These are phyloP conservation scores for Halictus ligatus DNA, from an alignment of 2,888 invertebrate genomes.

Conservation along the genomic window DNA sequence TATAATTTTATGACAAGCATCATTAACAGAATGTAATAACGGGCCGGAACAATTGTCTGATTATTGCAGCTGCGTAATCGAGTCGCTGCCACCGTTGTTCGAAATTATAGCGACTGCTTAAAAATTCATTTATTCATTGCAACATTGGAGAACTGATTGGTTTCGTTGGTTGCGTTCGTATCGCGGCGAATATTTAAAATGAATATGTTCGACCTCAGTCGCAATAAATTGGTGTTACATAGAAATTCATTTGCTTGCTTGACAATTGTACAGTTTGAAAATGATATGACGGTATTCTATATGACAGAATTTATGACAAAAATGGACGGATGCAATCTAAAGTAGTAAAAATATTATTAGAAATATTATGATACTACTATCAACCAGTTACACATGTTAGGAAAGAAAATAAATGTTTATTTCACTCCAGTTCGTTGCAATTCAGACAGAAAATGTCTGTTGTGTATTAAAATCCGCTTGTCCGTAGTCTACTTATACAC, in stretches of 20 bases:
- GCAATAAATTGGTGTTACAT: not conserved
- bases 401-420: too few relatives aligned
- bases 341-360: not conserved
- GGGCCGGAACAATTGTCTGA: not conserved
- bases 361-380: not conserved
- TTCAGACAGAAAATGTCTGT: too few relatives aligned
- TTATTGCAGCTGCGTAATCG: not conserved
- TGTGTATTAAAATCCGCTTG: too few relatives aligned
- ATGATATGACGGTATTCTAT: too few relatives aligned
- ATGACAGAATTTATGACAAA: too few relatives aligned
- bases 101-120: not conserved
- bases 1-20: not conserved
- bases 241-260: not conserved
- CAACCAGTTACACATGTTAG: too few relatives aligned
- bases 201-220: not conserved
- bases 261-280: not conserved
- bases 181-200: not conserved
- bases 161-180: not conserved
- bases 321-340: too few relatives aligned
- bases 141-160: not conserved
- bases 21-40: constrained; percentile 12
- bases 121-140: constrained; percentile 11
- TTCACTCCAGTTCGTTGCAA: too few relatives aligned
- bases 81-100: not conserved
- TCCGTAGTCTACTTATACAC: too few relatives aligned